These are phyloP conservation scores for Huso huso DNA, from an alignment of 2,797 vertebrate species.

Conservation along the genomic window DNA sequence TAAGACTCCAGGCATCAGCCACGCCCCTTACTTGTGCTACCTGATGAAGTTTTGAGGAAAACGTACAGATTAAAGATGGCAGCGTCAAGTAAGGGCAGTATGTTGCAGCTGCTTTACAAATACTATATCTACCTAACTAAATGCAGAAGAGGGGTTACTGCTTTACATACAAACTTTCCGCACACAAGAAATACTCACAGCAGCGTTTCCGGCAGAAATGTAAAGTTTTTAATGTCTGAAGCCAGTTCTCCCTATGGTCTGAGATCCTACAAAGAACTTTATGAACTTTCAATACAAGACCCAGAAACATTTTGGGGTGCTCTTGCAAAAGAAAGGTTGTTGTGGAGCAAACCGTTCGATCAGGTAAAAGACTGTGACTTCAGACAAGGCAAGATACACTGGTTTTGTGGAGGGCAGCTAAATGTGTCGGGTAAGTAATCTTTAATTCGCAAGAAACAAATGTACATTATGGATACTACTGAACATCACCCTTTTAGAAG, in stretches of 20 bases:
- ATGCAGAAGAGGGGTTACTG: too few species aligned
- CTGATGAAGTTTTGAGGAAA: constrained; percentile 14
- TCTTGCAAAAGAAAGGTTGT: constrained; percentile 61
- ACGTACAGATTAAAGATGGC: constrained; percentile 32
- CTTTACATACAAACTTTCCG: too few species aligned
- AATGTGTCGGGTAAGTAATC: constrained; percentile 80
- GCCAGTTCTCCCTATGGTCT: constrained; percentile 32
- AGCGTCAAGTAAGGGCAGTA: constrained; percentile 16
- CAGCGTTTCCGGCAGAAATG: constrained; percentile 42
- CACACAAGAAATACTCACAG: not conserved
- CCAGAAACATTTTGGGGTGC: constrained; percentile 74
- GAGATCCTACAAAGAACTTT: constrained; percentile 43
- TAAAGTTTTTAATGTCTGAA: constrained; percentile 20
- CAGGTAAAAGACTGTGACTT: constrained; percentile 65
- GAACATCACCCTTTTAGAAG: too few species aligned
- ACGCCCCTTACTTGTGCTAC: constrained; percentile 13
- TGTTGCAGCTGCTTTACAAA: constrained; percentile 19
- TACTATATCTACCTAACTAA: constrained; percentile 15
- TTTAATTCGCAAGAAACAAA: too few species aligned
- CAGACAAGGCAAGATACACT: constrained; percentile 53
- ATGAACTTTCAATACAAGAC: constrained; percentile 58
- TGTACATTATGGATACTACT: too few species aligned
- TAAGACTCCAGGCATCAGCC: too few species aligned
- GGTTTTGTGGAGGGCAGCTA: constrained; percentile 82
- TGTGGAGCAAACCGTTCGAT: constrained; percentile 70